Evolutionary conservation across 2,797 vertebrate genomes (phyloP).

Genomic region (Siniperca undulata): DNA sequence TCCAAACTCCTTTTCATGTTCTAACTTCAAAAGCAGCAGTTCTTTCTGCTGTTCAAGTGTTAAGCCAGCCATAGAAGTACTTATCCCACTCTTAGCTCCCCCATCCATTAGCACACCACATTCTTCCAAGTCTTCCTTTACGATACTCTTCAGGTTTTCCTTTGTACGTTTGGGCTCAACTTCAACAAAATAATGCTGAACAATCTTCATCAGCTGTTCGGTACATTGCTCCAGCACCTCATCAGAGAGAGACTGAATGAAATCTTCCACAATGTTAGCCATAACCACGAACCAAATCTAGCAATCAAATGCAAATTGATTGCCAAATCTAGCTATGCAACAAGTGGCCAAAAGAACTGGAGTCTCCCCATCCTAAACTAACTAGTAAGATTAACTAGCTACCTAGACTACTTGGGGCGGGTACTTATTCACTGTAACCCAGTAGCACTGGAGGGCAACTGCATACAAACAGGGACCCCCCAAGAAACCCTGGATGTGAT

Average conservation of each 20-base stretch:
- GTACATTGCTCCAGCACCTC: not conserved
- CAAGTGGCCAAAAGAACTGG: not conserved
- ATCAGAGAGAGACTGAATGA: not conserved
- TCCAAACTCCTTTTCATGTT: too few species aligned
- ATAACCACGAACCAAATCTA: too few species aligned
- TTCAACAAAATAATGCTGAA: conserved; percentile 7
- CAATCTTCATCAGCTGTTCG: conserved; percentile 5
- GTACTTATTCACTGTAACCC: conserved; percentile 13
- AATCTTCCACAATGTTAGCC: not conserved
- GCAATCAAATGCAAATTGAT: too few species aligned
- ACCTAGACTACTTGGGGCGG: not conserved
- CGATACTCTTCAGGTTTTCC: not conserved
- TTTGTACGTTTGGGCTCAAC: not conserved
- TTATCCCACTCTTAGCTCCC: too few species aligned
- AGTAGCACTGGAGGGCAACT: not conserved
- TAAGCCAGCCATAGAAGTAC: too few species aligned
- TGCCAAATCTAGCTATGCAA: too few species aligned
- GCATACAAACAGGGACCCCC: not conserved
- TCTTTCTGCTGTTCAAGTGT: too few species aligned
- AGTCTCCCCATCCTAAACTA: not conserved
- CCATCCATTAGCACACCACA: too few species aligned
- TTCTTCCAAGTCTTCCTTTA: too few species aligned
- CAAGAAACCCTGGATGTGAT: not conserved
- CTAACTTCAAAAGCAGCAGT: too few species aligned
- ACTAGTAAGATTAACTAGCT: too few species aligned